Percentiles rank a stretch among this genome's conserved stretches.
Conservation (phyloP, 2,888 invertebrate genomes). For the Phorcus lineatus region DNA sequence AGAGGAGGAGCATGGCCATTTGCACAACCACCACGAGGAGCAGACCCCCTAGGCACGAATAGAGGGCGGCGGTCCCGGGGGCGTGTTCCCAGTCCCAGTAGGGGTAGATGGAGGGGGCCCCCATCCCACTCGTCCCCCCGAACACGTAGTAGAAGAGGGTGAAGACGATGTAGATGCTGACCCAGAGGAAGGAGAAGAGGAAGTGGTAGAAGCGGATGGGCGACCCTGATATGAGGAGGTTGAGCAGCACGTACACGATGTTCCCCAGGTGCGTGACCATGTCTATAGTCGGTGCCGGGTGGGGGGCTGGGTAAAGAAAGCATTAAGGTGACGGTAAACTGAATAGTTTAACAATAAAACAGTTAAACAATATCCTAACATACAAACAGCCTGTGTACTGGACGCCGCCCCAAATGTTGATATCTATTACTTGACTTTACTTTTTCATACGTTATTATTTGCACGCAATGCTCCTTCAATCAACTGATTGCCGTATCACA, state of each 20-base stretch:
- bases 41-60: background rate
- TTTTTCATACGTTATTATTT: no score
- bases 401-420: no score
- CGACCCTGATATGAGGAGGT: background rate
- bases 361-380: no score
- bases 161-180: background rate
- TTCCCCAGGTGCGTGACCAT: no score
- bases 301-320: slow-evolving; percentile 9
- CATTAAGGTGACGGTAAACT: background rate
- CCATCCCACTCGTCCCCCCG: background rate
- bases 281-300: background rate
- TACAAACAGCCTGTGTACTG: no score
- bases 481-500: no score
- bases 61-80: no score
- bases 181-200: background rate
- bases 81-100: background rate
- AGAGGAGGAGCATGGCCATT: background rate
- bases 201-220: background rate
- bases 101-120: background rate
- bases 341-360: no score
- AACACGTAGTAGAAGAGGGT: background rate
- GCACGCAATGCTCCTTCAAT: no score
- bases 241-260: no score
- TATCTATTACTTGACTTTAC: no score
- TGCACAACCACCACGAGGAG: background rate